phyloP scores from a whole-genome alignment of 2,113 vertebrate genomes.

The Pelecanoides urinatrix region DNA sequence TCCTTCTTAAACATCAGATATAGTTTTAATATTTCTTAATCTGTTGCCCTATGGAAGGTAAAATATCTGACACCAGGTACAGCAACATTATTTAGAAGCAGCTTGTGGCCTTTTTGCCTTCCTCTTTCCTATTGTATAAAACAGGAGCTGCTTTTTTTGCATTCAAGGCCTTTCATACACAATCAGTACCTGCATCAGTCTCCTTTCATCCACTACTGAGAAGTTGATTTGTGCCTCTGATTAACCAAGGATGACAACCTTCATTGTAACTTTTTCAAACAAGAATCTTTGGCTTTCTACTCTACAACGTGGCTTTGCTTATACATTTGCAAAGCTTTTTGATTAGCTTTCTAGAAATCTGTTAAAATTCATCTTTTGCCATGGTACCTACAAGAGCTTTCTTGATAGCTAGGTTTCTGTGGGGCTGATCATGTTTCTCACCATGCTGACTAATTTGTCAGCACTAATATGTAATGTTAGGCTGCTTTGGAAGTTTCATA shows the following conservation, averaged over 20 bases:
- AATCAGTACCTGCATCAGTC: background rate
- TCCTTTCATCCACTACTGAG: background rate
- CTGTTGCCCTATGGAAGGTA: background rate
- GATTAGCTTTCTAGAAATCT: background rate
- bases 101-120: background rate
- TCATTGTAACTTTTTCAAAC: background rate
- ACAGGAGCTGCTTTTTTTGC: background rate
- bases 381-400: background rate
- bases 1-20: background rate
- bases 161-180: background rate
- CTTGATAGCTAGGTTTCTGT: background rate
- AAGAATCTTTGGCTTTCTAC: background rate
- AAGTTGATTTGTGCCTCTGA: background rate
- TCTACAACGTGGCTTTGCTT: background rate
- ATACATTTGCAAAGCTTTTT: background rate
- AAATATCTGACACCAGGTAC: background rate
- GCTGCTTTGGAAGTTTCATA: background rate
- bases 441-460: background rate
- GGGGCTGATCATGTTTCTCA: background rate
- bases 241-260: background rate
- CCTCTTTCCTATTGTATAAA: background rate
- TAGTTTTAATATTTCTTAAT: background rate
- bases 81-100: background rate
- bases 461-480: background rate
- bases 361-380: background rate